phyloP scores from a whole-genome alignment of 1,140 invertebrate genomes.

The Polypedilum vanderplanki region DNA sequence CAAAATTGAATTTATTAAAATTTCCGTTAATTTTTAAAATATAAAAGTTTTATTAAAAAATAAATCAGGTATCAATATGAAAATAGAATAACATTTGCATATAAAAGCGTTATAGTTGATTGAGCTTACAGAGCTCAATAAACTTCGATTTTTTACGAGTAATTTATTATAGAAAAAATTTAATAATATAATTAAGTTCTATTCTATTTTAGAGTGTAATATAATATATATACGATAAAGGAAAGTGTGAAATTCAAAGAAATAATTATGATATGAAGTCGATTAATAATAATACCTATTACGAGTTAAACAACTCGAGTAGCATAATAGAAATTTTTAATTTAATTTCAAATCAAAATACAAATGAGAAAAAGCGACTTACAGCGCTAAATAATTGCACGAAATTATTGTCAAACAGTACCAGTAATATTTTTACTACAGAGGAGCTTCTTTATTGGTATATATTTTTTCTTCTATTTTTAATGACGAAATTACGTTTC shows the following conservation, averaged over 20 bases:
- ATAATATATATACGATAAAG: background rate
- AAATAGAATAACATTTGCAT: too few relatives aligned
- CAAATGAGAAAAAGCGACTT: constrained; percentile 20
- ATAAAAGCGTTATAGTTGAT: too few relatives aligned
- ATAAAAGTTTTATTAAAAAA: too few relatives aligned
- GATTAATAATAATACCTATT: background rate
- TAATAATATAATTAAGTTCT: too few relatives aligned
- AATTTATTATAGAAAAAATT: too few relatives aligned
- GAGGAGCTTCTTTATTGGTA: constrained; percentile 15
- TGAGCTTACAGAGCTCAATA: too few relatives aligned
- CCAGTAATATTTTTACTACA: constrained; percentile 1
- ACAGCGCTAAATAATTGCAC: background rate
- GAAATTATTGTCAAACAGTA: background rate
- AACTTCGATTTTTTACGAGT: too few relatives aligned
- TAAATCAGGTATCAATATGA: too few relatives aligned
- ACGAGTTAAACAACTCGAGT: background rate
- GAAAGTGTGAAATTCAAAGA: background rate
- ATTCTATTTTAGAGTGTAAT: too few relatives aligned
- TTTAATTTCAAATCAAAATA: background rate
- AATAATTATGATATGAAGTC: constrained; percentile 19
- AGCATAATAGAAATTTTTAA: constrained; percentile 15
- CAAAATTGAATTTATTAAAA: too few relatives aligned
- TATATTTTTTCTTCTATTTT: background rate
- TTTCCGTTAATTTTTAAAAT: too few relatives aligned
- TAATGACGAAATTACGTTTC: background rate